These are phyloP conservation scores for Drepana falcataria DNA, from an alignment of 2,888 invertebrate species.

Conservation along the genomic window DNA sequence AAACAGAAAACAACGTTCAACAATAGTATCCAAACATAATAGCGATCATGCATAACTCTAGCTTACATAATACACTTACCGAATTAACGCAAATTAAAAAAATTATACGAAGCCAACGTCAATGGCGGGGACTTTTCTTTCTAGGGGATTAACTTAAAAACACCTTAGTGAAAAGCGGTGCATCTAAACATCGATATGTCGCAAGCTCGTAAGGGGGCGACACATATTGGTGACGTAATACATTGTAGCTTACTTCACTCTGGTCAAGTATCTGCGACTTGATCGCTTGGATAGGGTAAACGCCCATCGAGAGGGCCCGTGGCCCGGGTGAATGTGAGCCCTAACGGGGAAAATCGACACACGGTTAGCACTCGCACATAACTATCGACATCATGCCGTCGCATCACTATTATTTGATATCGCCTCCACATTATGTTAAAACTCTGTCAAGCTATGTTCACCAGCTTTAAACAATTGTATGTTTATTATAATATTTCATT, in stretches of 20 bases:
- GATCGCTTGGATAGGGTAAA: constrained; percentile 93
- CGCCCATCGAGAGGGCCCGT: constrained; percentile 93
- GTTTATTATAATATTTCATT: too few relatives aligned
- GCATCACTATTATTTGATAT: constrained; percentile 36
- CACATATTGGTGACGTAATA: constrained; percentile 51
- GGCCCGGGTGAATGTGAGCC: constrained; percentile 95
- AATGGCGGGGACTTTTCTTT: constrained; percentile 1
- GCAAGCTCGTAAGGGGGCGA: constrained; percentile 67
- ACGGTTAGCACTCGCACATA: constrained; percentile 81
- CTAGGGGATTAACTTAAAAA: constrained; percentile 28
- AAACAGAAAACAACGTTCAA: constrained; percentile 28
- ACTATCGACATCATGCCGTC: constrained; percentile 66
- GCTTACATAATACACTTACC: constrained; percentile 48
- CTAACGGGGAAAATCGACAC: constrained; percentile 80
- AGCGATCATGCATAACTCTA: constrained; percentile 59
- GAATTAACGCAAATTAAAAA: constrained; percentile 34
- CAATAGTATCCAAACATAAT: constrained; percentile 34
- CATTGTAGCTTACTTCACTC: constrained; percentile 91
- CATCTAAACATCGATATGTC: constrained; percentile 75
- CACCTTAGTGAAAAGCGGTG: constrained; percentile 76
- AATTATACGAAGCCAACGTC: constrained; percentile 8
- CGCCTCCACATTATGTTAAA: constrained; percentile 39
- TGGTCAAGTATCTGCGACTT: constrained; percentile 92
- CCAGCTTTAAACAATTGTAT: constrained; percentile 33
- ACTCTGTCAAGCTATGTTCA: constrained; percentile 49